Percentiles rank a stretch among this genome's conserved stretches.
Evolutionary conservation across 2,113 vertebrate species (phyloP).

Genomic region (Connochaetes taurinus): DNA sequence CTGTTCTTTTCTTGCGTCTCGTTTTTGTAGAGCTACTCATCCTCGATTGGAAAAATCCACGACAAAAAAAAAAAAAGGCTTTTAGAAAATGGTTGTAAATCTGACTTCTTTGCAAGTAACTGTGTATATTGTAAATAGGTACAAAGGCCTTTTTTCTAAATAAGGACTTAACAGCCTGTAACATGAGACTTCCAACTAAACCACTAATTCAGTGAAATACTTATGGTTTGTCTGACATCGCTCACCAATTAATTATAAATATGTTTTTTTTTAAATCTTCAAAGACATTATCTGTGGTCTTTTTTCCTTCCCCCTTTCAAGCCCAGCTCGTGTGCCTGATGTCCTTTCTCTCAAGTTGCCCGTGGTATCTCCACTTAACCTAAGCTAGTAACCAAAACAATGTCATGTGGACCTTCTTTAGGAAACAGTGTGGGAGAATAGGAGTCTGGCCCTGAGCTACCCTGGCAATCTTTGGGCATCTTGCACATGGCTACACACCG

Average conservation of each 20-base stretch:
- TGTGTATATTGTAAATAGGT: slow-evolving; percentile 97
- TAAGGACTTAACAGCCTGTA: slow-evolving; percentile 87
- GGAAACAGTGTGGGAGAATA: slow-evolving; percentile 66
- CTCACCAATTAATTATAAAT: slow-evolving; percentile 80
- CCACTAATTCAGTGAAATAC: slow-evolving; percentile 77
- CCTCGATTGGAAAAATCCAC: slow-evolving; percentile 73
- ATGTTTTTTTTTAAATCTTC: slow-evolving; percentile 58
- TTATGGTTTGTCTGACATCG: slow-evolving; percentile 76
- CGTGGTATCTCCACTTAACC: slow-evolving; percentile 72
- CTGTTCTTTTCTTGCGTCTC: slow-evolving; percentile 72
- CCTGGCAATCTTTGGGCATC: slow-evolving; percentile 63
- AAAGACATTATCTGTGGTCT: slow-evolving; percentile 76
- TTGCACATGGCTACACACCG: slow-evolving; percentile 69
- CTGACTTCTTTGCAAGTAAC: slow-evolving; percentile 81
- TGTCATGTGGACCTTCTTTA: slow-evolving; percentile 61
- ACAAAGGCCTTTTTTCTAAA: slow-evolving; percentile 92
- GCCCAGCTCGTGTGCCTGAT: slow-evolving; percentile 72
- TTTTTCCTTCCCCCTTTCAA: slow-evolving; percentile 57
- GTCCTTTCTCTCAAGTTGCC: slow-evolving; percentile 76
- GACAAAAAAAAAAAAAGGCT: slow-evolving; percentile 72
- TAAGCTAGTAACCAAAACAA: slow-evolving; percentile 75
- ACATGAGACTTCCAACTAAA: slow-evolving; percentile 88
- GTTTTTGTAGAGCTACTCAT: slow-evolving; percentile 79
- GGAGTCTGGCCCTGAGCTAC: slow-evolving; percentile 67
- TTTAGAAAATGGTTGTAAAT: slow-evolving; percentile 86